Evolutionary conservation across 1,140 invertebrate genomes (phyloP), one percentile per base, ranked within the genome.

Genomic region (Bombyx mandarina): DNA sequence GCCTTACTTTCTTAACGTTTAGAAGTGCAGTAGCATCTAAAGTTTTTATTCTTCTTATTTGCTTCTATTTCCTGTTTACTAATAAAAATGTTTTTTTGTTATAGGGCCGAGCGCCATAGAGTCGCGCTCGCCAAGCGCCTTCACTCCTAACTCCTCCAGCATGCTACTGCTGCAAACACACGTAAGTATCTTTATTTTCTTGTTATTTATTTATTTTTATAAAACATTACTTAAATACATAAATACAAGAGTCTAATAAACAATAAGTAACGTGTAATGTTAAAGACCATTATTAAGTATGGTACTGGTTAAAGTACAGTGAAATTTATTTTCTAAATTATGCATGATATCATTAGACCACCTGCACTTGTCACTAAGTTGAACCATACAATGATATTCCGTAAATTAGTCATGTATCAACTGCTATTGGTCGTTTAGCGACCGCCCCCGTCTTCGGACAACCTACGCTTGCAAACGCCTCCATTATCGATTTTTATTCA

Each of bases 81-180:
- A 50, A 50, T 60, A 50, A 56, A 55, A 54, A 65, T 66, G 59
- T 75, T 65, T 69, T 45, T 57, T 88, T 88, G 71, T 88, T 82
- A 52, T 75, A 89, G 88, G 88, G 83, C 77, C 83, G 80, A 83
- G 82, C 86, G 79, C 86, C 71, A 69, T 80, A 72, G 85, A 84
- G 71, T 79, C 75, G 82, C 83, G 82, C 79, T 85, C 83, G 75
- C 79, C 81, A 79, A 86, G 78, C 77, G 79, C 75, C 73, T 84
- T 78, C 67, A 66, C 77, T 67, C 62, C 82, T 62, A 84, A 77
- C 75, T 76, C 86, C 67, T 82, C 86, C 86, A 89, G 86, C 77
- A 88, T 89, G 86, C 88, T 89, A 82, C 88, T 89, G 82, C 86
- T 89, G 84, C 88, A 89, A 79, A 88, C 88, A 82, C 88, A 89